These are phyloP conservation scores for Epinotia bilunana DNA, from an alignment of 2,888 invertebrate species.

Conservation along the genomic window DNA sequence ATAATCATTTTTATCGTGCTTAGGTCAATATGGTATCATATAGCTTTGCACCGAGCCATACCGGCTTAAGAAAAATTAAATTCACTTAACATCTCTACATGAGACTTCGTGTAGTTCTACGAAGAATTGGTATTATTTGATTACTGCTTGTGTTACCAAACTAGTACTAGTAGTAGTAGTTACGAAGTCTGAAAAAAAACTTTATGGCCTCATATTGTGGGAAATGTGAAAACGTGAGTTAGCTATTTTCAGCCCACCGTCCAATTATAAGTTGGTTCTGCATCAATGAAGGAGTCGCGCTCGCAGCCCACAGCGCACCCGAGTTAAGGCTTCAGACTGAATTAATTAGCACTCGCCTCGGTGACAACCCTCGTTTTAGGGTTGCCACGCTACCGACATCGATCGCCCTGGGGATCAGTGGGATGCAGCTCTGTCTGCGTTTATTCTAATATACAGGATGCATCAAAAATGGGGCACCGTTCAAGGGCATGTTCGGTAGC, in stretches of 20 bases:
- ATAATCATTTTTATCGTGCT: neutral
- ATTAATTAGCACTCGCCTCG: conserved; percentile 72
- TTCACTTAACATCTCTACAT: no score
- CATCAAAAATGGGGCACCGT: no score
- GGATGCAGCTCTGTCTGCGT: neutral
- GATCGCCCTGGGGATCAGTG: conserved; percentile 7
- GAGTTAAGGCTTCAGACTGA: conserved; percentile 77
- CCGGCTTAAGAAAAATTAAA: no score
- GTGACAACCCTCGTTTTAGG: conserved; percentile 50
- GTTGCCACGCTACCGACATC: conserved; percentile 10
- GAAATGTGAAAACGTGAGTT: neutral
- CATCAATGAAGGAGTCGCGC: conserved; percentile 4
- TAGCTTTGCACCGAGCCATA: no score
- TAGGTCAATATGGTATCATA: neutral
- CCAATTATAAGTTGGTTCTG: conserved; percentile 30
- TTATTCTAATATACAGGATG: no score
- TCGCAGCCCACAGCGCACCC: conserved; percentile 47
- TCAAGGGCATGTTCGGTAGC: no score
- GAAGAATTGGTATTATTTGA: no score
- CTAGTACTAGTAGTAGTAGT: neutral
- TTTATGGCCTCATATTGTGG: neutral
- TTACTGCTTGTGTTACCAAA: no score
- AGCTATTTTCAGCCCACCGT: conserved; percentile 9
- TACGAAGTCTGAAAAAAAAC: neutral
- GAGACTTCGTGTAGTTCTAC: no score